phyloP scores from a whole-genome alignment of 2,888 invertebrate species.

The Sisyra nigra region DNA sequence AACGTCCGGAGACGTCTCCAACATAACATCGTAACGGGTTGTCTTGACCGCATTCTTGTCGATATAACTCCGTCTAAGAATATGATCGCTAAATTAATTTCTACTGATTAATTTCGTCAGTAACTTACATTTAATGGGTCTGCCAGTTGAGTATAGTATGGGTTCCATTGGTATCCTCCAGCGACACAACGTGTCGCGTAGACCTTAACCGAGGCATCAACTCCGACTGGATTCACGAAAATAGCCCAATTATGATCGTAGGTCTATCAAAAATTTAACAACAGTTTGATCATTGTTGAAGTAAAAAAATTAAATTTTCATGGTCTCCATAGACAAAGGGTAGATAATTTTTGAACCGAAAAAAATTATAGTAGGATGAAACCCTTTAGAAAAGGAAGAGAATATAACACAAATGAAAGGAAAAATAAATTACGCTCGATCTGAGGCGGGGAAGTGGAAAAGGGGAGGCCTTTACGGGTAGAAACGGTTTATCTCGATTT shows the following conservation, averaged over 20 bases:
- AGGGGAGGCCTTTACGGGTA: no score
- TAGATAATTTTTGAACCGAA: no score
- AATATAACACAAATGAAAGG: no score
- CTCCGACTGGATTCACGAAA: constrained; percentile 81
- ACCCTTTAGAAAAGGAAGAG: no score
- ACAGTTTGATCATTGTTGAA: no score
- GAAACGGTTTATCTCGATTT: no score
- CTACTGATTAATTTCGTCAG: constrained; percentile 2
- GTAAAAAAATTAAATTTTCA: no score
- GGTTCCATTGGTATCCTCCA: constrained; percentile 85
- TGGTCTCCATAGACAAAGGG: no score
- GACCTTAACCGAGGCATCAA: constrained; percentile 73
- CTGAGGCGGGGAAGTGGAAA: no score
- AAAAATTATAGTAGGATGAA: no score
- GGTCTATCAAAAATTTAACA: constrained; percentile 38
- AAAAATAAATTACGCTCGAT: no score
- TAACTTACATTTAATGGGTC: constrained; percentile 65
- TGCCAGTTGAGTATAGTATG: constrained; percentile 75
- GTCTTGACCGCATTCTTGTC: constrained; percentile 72
- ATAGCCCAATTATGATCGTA: constrained; percentile 78
- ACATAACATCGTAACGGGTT: constrained; percentile 83
- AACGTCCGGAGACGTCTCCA: constrained; percentile 72
- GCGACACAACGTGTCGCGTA: constrained; percentile 73
- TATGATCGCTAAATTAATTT: not conserved
- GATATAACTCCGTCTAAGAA: constrained; percentile 61